A percentile compares a stretch with the other conserved stretches of the same genome.
phyloP scores from a whole-genome alignment of 2,888 invertebrate genomes.

The Halictus ligatus region DNA sequence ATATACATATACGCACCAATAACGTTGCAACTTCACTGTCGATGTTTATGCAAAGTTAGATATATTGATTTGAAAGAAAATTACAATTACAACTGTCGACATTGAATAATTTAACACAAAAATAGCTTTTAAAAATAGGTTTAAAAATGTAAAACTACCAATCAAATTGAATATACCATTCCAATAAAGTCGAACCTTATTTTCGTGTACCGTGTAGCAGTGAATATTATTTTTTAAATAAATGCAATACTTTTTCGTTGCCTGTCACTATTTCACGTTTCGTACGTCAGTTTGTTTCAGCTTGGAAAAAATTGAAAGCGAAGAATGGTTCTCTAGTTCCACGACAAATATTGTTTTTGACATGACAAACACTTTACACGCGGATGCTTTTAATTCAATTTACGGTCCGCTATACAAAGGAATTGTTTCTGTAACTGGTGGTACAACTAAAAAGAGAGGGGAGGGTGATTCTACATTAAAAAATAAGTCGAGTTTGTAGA shows the following conservation, averaged over 20 bases:
- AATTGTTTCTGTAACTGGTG: not conserved
- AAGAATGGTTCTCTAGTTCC: not conserved
- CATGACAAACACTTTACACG: constrained; percentile 57
- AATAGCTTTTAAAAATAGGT: not conserved
- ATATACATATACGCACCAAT: not conserved
- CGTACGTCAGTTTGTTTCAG: not conserved
- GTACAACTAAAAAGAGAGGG: no score
- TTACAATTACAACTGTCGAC: not conserved
- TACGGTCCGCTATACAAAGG: constrained; percentile 33
- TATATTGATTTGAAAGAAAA: not conserved
- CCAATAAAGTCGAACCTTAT: not conserved
- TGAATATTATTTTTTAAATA: not conserved
- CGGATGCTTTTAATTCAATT: constrained; percentile 62
- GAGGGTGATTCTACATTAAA: no score
- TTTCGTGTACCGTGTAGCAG: not conserved
- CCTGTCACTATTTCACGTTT: not conserved
- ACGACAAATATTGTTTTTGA: constrained; percentile 26
- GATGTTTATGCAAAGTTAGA: not conserved
- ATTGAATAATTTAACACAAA: not conserved
- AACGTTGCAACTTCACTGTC: not conserved
- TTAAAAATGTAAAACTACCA: not conserved
- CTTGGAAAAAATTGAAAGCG: not conserved
- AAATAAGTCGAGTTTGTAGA: no score
- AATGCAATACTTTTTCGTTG: not conserved
- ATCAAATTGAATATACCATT: not conserved